Base-by-base conservation (phyloP, 2,888 invertebrate genomes). In the Plagodis pulveraria region DNA sequence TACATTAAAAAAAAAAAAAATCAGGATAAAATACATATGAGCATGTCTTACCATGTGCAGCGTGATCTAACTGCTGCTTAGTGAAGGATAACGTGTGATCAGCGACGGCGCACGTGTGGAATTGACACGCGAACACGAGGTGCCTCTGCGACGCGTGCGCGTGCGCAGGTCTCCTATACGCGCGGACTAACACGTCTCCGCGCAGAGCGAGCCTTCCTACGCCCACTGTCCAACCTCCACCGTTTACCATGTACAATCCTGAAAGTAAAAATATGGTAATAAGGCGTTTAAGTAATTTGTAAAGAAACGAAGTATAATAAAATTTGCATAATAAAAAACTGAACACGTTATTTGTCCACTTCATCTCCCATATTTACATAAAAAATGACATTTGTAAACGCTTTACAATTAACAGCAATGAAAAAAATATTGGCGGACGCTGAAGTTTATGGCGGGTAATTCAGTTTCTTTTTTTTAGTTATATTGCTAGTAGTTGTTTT, bases 61-160 rank as follows among this genome's bases (percentile, higher is more conserved):
- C 97, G 75, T 96, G 94, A 89, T 98, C 98, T 70, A 98, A 94
- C 81, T 98, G 98, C 77, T 96, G 96, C 80, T 97, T 95, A 62
- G 96, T 96, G 92, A 98, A 97, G 74, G 96, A 95, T 56, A 98
- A 94, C 63, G 96, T 96, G 87, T 96, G 95, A 83, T 97, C 96
- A 48, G 96, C 94, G 67, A 98, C 96, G 54, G 98, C 98, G 91
- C 98, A 98, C 5, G 98, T 98, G 93, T 98, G 98, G 93, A 98
- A 98, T 95, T 98, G 97, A 83, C 96, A 96, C 50, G 96, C 95
- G 92, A 97, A 97, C 71, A 97, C 94, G n/a, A 96, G 94, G 73
- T 95, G 95, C 44, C 96, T 88, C 65, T 76, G 84, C 94, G 91
- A 59, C 51, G 81, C 59, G 70, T 78, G 82, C 68, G 80, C 73